Percentiles rank a stretch among this genome's conserved stretches.
Conservation (phyloP, 2,888 invertebrate species). For the Trachelus troglodyta region DNA sequence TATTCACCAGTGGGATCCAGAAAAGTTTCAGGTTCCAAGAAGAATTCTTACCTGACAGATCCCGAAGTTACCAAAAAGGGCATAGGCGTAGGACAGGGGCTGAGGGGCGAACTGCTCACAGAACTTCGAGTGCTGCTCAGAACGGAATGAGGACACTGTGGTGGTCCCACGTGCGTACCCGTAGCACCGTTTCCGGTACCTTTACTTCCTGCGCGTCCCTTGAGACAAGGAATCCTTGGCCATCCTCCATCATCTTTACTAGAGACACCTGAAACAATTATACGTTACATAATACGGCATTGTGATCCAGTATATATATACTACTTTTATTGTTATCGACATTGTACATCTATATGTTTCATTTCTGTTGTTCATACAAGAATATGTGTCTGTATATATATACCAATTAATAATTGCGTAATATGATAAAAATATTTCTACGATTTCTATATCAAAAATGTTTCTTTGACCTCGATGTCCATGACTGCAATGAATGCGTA, state of each 20-base stretch:
- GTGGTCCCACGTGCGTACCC: slow-evolving; percentile 69
- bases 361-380: too few species aligned
- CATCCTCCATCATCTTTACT: slow-evolving; percentile 55
- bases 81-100: slow-evolving; percentile 81
- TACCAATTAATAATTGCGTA: too few species aligned
- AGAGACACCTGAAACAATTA: slow-evolving; percentile 40
- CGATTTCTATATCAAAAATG: too few species aligned
- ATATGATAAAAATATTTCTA: background rate
- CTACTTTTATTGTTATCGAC: background rate
- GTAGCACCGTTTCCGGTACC: slow-evolving; percentile 64
- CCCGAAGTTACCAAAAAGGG: slow-evolving; percentile 80
- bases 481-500: background rate
- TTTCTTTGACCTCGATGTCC: too few species aligned
- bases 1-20: background rate
- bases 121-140: slow-evolving; percentile 76
- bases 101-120: slow-evolving; percentile 75
- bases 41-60: slow-evolving; percentile 74
- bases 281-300: background rate
- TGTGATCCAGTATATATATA: background rate
- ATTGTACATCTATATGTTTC: background rate
- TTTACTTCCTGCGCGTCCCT: slow-evolving; percentile 49
- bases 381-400: too few species aligned
- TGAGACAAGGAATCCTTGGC: slow-evolving; percentile 57
- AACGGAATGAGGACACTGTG: slow-evolving; percentile 79
- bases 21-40: background rate